Evolutionary conservation across 2,888 invertebrate genomes (phyloP), one percentile per base, ranked within the genome.

Genomic region (Epinotia ramella): DNA sequence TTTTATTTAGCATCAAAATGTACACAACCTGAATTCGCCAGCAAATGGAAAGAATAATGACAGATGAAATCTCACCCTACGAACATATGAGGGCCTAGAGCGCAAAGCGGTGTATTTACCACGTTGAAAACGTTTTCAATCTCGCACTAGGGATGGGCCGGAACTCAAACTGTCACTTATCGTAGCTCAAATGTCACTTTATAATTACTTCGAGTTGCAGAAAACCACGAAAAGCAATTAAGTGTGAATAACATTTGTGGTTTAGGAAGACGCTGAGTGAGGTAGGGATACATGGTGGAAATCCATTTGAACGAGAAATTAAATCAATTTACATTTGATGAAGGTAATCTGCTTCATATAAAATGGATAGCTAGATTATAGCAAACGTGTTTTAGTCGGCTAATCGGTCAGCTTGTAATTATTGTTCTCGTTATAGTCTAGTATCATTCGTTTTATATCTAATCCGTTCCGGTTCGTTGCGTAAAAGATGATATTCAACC

Each of bases 11-110:
- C 53, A 53, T 53, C 53, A 53, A 57, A 18, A 20, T 28, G 6
- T 40, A 56, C 18, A 5, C 11, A 18, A 56, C 2, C 28, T 2
- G 28, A 18, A 18, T 59, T 40, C 44, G 20, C 20, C 40, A 40
- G 44, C 24, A 59, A 59, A 59, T 40, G 68, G n/a, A 57, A 44
- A 68, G 44, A 68, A 57, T 44, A 68, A 68, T 59, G 59, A 59
- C 59, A 59, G 16, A 68, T 59, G 59, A 44, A 68, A 68, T 68
- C 68, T 40, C 57, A n/a, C 44, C 44, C 28, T 1, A 40, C 68
- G 40, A 68, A 56, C 57, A 62, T 62, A n/a, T 9, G 16, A 62
- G 53, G 65, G 65, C 65, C 68, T 16, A 57, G 68, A 18, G 40
- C 59, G 57, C 57, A 33, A 44, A 68, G 16, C 40, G 57, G 13